A percentile compares a stretch with the other conserved stretches of the same genome.
Conservation (phyloP, 2,797 vertebrate genomes). For the Gephyroberyx darwinii region DNA sequence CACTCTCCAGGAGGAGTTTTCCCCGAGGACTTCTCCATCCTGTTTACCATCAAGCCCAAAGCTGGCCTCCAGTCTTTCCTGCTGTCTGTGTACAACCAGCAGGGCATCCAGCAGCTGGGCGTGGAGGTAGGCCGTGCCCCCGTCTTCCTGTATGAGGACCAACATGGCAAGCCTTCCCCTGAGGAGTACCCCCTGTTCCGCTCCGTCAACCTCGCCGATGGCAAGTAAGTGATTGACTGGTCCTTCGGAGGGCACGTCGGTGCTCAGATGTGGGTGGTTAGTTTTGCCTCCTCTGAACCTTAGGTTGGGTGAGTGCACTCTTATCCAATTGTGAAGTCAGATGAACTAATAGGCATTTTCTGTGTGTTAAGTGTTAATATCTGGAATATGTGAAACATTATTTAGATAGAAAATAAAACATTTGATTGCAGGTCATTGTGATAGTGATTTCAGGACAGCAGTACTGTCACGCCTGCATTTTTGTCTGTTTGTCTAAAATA, state of each 20-base stretch:
- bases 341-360: slow-evolving; percentile 12
- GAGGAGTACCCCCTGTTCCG: slow-evolving; percentile 96
- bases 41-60: slow-evolving; percentile 96
- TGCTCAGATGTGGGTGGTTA: slow-evolving; percentile 28
- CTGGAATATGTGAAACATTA: no score
- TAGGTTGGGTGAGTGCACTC: neutral
- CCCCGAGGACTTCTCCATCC: slow-evolving; percentile 96
- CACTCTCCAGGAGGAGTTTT: slow-evolving; percentile 85
- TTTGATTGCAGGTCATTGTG: no score
- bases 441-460: no score
- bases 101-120: slow-evolving; percentile 95
- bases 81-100: slow-evolving; percentile 93
- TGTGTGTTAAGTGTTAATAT: neutral
- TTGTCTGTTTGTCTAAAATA: no score
- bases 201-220: slow-evolving; percentile 93
- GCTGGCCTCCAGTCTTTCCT: slow-evolving; percentile 93
- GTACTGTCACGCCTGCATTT: no score
- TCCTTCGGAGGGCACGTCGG: slow-evolving; percentile 11
- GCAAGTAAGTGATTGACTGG: slow-evolving; percentile 87
- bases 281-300: slow-evolving; percentile 13
- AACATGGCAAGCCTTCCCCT: slow-evolving; percentile 91
- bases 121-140: slow-evolving; percentile 94
- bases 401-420: no score
- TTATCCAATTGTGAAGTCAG: neutral
- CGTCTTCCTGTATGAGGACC: slow-evolving; percentile 95